These are phyloP conservation scores for Patella depressa DNA, from an alignment of 2,888 invertebrate genomes.

Conservation along the genomic window DNA sequence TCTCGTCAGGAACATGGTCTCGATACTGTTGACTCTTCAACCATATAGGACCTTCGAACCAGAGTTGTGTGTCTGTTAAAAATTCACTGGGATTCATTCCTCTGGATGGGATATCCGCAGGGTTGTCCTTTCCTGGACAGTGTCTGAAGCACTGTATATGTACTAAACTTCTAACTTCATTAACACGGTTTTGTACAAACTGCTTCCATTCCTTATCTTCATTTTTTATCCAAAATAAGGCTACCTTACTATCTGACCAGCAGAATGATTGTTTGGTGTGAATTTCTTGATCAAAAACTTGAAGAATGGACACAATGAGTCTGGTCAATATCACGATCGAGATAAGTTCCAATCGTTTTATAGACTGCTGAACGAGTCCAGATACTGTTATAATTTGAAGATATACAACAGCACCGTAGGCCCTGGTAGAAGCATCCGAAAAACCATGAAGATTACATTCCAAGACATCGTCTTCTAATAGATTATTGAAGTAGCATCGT, in stretches of 20 bases:
- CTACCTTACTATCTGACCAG: background rate
- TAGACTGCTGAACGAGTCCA: background rate
- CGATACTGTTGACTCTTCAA: background rate
- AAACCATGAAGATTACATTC: slow-evolving; percentile 6
- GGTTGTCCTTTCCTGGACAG: slow-evolving; percentile 6
- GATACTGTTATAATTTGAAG: background rate
- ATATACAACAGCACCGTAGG: background rate
- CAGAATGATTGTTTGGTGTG: background rate
- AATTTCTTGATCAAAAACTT: background rate
- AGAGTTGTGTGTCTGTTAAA: background rate
- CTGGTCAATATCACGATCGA: background rate
- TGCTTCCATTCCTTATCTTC: slow-evolving; percentile 3
- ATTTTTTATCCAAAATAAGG: background rate
- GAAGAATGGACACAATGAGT: background rate
- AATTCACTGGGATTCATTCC: slow-evolving; percentile 4
- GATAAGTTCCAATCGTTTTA: slow-evolving; percentile 2
- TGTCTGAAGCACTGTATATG: background rate
- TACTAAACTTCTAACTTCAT: background rate
- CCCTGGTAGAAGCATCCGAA: background rate
- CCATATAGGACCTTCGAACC: slow-evolving; percentile 5
- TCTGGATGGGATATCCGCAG: slow-evolving; percentile 1
- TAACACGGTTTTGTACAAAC: background rate
- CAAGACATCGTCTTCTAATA: background rate
- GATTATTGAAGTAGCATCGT: background rate
- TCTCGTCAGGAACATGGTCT: background rate